Conservation (phyloP, 2,888 invertebrate genomes). For the Plebejus melissa region DNA sequence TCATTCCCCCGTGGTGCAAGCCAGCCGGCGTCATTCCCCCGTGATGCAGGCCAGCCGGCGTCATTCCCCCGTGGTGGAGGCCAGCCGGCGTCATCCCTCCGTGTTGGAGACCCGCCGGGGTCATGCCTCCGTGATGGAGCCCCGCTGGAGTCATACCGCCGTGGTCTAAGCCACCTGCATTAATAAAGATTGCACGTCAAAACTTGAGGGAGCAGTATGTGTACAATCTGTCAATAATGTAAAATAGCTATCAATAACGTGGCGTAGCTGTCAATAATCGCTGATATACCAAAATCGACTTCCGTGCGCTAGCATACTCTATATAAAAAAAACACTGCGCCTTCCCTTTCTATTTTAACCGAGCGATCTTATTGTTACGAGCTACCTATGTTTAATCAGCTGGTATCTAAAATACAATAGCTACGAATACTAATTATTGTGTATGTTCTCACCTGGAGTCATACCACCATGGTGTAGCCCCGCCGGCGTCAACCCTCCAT, state of each 20-base stretch:
- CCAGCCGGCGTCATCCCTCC: slow-evolving; percentile 59
- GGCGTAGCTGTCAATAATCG: too few relatives aligned
- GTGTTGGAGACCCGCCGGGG: slow-evolving; percentile 61
- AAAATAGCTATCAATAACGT: too few relatives aligned
- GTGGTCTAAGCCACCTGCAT: slow-evolving; percentile 49
- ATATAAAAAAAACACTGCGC: too few relatives aligned
- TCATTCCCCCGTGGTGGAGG: slow-evolving; percentile 50
- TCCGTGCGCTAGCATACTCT: too few relatives aligned
- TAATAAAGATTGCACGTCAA: neutral
- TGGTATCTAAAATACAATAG: too few relatives aligned
- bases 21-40: slow-evolving; percentile 59
- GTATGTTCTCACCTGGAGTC: slow-evolving; percentile 46
- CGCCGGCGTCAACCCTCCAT: slow-evolving; percentile 55
- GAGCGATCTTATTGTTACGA: too few relatives aligned
- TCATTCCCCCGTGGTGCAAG: slow-evolving; percentile 51
- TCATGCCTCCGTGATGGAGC: slow-evolving; percentile 50
- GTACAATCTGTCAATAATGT: too few relatives aligned
- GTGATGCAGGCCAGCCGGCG: slow-evolving; percentile 61
- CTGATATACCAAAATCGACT: too few relatives aligned
- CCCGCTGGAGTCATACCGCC: slow-evolving; percentile 47
- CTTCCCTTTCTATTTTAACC: too few relatives aligned
- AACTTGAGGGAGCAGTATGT: too few relatives aligned
- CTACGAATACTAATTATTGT: neutral
- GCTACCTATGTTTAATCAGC: too few relatives aligned
- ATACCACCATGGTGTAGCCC: slow-evolving; percentile 61